Conservation (phyloP, 2,888 invertebrate species). For the Coelopa pilipes region DNA sequence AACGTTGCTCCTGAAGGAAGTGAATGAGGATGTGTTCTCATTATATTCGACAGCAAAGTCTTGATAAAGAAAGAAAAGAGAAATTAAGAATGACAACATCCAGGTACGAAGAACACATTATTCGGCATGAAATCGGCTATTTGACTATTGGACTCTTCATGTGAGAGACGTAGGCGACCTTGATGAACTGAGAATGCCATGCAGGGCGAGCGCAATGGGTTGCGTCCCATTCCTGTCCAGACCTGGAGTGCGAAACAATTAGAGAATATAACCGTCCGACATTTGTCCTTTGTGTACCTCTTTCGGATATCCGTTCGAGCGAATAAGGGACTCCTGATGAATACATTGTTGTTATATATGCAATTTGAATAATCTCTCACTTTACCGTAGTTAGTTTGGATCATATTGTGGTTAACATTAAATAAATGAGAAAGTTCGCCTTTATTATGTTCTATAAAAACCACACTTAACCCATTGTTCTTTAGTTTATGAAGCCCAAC, state of each 20-base stretch:
- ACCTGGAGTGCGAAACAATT: constrained; percentile 81
- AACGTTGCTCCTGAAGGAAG: constrained; percentile 53
- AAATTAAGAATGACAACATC: too few relatives aligned
- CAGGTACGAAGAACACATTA: background rate
- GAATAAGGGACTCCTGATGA: background rate
- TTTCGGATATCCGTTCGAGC: constrained; percentile 69
- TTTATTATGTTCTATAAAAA: too few relatives aligned
- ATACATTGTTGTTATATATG: background rate
- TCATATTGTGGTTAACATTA: background rate
- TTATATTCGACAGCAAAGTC: constrained; percentile 47
- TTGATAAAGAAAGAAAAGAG: constrained; percentile 33
- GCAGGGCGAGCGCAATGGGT: constrained; percentile 57
- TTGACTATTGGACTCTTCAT: constrained; percentile 63
- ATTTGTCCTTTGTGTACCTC: constrained; percentile 79
- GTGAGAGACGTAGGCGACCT: constrained; percentile 68
- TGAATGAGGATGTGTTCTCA: constrained; percentile 53
- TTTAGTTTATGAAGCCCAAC: background rate
- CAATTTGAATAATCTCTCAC: background rate
- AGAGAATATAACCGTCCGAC: constrained; percentile 83
- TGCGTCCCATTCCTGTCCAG: constrained; percentile 43
- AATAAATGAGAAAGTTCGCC: background rate
- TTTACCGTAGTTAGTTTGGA: constrained; percentile 1
- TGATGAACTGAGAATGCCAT: constrained; percentile 57
- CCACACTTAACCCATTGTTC: background rate
- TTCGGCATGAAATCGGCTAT: constrained; percentile 57